Percentiles rank a stretch among this genome's conserved stretches.
These are phyloP conservation scores for Mustela lutreola DNA, from an alignment of 2,113 vertebrate genomes.

Conservation along the genomic window DNA sequence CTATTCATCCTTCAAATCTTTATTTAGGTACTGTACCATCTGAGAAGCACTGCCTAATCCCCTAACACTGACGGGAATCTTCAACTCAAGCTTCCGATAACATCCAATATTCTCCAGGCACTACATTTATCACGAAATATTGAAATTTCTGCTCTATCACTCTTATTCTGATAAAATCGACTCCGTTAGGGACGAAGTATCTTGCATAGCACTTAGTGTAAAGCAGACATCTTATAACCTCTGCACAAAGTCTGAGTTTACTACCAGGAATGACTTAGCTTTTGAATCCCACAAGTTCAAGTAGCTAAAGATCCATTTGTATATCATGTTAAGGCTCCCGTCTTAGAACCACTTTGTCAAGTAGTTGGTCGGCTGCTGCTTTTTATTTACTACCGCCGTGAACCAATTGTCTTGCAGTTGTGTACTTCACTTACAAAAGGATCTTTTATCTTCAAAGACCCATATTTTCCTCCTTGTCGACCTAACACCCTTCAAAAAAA, in stretches of 20 bases:
- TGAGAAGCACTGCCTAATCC: neutral
- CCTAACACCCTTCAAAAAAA: neutral
- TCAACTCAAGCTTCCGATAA: neutral
- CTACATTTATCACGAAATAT: neutral
- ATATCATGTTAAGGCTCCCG: neutral
- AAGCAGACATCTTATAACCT: neutral
- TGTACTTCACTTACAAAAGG: neutral
- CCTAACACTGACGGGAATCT: neutral
- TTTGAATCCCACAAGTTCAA: slow-evolving; percentile 15
- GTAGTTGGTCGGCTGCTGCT: neutral
- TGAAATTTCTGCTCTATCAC: neutral
- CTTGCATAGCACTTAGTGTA: neutral
- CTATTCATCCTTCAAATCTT: neutral
- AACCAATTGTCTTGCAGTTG: neutral
- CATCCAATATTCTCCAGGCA: neutral
- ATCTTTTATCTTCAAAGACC: neutral
- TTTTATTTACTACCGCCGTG: neutral
- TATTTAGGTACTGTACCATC: neutral
- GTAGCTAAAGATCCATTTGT: neutral
- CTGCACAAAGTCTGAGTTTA: neutral
- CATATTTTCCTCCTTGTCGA: neutral
- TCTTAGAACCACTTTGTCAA: neutral
- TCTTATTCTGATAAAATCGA: neutral
- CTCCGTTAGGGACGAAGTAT: neutral
- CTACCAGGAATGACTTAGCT: neutral